Percentiles rank a stretch among this genome's conserved stretches.
Conservation (phyloP, 1,140 invertebrate genomes). For the Chelonus insularis region DNA sequence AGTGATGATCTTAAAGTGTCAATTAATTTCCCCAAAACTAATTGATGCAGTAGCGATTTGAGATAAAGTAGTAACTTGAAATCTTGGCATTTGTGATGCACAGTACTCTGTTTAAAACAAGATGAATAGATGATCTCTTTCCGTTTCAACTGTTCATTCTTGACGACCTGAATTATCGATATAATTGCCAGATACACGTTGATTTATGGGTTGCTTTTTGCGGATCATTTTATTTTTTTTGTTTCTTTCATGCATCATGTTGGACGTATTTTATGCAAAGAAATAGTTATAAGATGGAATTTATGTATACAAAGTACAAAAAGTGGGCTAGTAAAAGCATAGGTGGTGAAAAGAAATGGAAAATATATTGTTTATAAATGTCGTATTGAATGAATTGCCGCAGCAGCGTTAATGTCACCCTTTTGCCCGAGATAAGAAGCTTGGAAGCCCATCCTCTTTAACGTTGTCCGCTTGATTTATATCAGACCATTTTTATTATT, state of each 20-base stretch:
- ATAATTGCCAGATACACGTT: constrained; percentile 50
- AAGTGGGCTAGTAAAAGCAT: no score
- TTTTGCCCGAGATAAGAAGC: constrained; percentile 56
- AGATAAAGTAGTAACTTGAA: no score
- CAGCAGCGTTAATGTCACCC: constrained; percentile 55
- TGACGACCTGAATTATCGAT: constrained; percentile 49
- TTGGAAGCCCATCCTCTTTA: constrained; percentile 43
- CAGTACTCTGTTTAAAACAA: not conserved
- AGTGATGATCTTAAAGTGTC: no score
- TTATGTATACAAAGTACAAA: no score
- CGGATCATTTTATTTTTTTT: constrained; percentile 37
- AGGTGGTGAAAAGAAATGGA: no score
- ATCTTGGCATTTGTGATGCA: not conserved
- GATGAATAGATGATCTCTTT: constrained; percentile 47
- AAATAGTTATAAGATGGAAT: not conserved
- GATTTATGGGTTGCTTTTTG: constrained; percentile 44
- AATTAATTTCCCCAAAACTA: no score
- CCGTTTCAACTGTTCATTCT: constrained; percentile 32
- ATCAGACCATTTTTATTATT: constrained; percentile 60
- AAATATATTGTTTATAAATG: no score
- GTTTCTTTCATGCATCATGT: not conserved
- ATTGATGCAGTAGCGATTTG: not conserved
- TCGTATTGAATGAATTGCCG: constrained; percentile 49
- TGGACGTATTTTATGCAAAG: not conserved
- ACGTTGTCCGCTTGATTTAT: constrained; percentile 54